Evolutionary conservation across 2,888 invertebrate species (phyloP).

Genomic region (Drosophila yooni): DNA sequence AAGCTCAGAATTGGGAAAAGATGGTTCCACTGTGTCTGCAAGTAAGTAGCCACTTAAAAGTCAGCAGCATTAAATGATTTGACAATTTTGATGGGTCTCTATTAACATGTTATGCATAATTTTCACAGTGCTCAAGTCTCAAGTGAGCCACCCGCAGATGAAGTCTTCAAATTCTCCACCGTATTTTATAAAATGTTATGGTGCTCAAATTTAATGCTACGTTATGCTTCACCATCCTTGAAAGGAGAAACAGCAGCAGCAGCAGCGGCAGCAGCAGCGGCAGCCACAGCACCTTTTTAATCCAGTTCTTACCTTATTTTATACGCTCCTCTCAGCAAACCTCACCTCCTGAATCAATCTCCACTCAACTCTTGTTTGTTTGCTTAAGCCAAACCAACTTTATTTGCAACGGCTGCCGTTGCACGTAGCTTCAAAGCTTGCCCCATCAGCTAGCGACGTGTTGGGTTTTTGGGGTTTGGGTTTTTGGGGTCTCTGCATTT

Average conservation of each 20-base stretch:
- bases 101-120: constrained; percentile 11
- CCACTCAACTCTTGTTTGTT: constrained; percentile 34
- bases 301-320: constrained; percentile 34
- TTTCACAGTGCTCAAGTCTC: constrained; percentile 2
- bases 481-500: constrained; percentile 18
- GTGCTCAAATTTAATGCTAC: constrained; percentile 54
- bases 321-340: constrained; percentile 12
- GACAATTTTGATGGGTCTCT: constrained; percentile 37
- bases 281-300: constrained; percentile 8
- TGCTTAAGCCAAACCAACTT: constrained; percentile 54
- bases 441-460: constrained; percentile 46
- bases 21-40: constrained; percentile 4
- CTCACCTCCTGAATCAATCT: background rate
- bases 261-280: background rate
- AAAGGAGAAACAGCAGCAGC: constrained; percentile 7
- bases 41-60: constrained; percentile 15
- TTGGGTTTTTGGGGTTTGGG: constrained; percentile 24
- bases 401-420: constrained; percentile 61
- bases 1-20: background rate
- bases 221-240: constrained; percentile 43
- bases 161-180: constrained; percentile 33
- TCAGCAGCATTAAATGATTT: constrained; percentile 36
- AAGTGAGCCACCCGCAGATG: constrained; percentile 1
- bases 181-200: constrained; percentile 62
- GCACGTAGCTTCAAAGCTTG: constrained; percentile 59